Percentiles rank a stretch among this genome's conserved stretches.
Evolutionary conservation across 2,888 invertebrate species (phyloP).

Genomic region (Frankliniella intonsa): DNA sequence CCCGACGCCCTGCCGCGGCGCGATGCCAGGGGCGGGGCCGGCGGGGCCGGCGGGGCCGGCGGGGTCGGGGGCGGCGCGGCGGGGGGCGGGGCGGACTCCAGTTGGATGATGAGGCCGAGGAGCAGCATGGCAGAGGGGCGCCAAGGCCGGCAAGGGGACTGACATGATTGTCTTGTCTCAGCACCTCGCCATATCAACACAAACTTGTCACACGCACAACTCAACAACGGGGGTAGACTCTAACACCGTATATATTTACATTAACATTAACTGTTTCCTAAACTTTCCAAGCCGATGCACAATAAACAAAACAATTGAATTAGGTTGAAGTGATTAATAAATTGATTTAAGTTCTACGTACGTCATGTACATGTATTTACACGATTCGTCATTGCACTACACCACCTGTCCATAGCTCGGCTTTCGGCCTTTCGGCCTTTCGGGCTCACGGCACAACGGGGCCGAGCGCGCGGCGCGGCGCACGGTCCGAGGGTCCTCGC

Average conservation of each 20-base stretch:
- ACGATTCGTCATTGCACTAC: background rate
- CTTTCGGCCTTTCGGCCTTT: slow-evolving; percentile 2
- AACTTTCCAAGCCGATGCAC: background rate
- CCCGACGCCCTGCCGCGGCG: slow-evolving; percentile 17
- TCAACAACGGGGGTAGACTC: background rate
- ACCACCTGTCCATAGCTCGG: slow-evolving; percentile 3
- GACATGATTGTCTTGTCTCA: slow-evolving; percentile 17
- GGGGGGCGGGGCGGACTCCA: background rate
- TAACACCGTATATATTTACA: background rate
- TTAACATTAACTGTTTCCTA: slow-evolving; percentile 4
- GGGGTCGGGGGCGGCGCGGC: slow-evolving; percentile 4
- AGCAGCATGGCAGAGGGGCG: slow-evolving; percentile 13
- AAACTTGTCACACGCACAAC: slow-evolving; percentile 11
- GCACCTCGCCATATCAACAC: slow-evolving; percentile 6
- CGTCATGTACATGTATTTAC: background rate
- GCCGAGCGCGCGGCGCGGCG: background rate
- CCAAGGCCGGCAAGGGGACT: background rate
- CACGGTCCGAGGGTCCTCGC: background rate
- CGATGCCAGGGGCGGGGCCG: background rate
- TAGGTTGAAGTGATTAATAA: background rate
- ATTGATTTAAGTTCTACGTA: slow-evolving; percentile 10
- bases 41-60: background rate
- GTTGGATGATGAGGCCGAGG: background rate
- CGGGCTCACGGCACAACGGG: slow-evolving; percentile 6
- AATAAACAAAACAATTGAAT: background rate